Evolutionary conservation across 2,888 invertebrate genomes (phyloP).

Genomic region (Oscheius myriophilus): DNA sequence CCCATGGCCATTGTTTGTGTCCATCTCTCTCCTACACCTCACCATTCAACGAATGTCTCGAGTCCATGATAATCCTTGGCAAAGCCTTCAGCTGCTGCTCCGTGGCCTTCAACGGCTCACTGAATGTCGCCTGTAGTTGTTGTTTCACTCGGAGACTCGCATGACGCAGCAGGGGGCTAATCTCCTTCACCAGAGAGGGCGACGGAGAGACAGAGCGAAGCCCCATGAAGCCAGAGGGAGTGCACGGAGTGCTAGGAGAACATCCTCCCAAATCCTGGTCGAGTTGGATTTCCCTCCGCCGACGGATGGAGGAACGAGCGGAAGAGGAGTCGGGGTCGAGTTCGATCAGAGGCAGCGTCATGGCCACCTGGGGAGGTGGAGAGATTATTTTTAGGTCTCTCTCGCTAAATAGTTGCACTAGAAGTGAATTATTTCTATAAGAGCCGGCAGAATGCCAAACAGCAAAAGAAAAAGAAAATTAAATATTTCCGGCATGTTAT

Average conservation of each 20-base stretch:
- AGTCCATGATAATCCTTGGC: conserved; percentile 20
- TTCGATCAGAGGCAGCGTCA: too few species aligned
- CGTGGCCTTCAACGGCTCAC: conserved; percentile 53
- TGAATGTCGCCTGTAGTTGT: conserved; percentile 44
- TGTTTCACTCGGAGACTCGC: conserved; percentile 48
- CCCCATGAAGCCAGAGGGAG: conserved; percentile 9
- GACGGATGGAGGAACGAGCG: background rate
- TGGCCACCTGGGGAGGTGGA: too few species aligned
- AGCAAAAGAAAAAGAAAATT: too few species aligned
- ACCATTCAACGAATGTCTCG: conserved; percentile 8
- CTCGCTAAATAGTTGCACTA: too few species aligned
- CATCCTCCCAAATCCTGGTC: conserved; percentile 13
- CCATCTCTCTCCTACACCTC: background rate
- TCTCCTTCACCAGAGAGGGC: conserved; percentile 34
- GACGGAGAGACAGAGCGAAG: conserved; percentile 1
- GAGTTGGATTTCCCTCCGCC: conserved; percentile 14
- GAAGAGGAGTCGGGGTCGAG: too few species aligned
- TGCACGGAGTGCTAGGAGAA: conserved; percentile 9
- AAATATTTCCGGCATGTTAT: too few species aligned
- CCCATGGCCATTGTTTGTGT: too few species aligned
- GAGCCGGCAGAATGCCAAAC: too few species aligned
- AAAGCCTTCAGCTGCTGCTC: conserved; percentile 31
- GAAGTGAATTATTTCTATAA: too few species aligned
- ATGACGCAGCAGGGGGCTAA: conserved; percentile 44
- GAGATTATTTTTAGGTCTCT: too few species aligned